Evolutionary conservation across 2,888 invertebrate genomes (phyloP), one percentile per base, ranked within the genome.

Genomic region (Drosophila hamatofila): DNA sequence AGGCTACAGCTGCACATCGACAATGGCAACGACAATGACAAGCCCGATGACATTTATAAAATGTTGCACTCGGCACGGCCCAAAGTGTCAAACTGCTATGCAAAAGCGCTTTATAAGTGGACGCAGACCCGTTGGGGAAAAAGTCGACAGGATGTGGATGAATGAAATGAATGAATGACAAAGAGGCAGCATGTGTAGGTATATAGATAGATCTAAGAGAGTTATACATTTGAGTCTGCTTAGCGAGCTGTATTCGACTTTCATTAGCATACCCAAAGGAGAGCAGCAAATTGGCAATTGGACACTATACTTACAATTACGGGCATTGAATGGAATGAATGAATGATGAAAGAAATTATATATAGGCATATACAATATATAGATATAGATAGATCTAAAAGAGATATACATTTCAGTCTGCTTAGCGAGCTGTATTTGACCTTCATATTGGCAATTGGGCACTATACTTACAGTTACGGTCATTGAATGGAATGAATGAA

Each of bases 41-140:
- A 27, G 33, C 21, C 30, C 48, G 48, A 48, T 48, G 42, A 58
- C 46, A 48, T 35, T 54, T n/a, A 48, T 48, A 48, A 48, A 48
- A 48, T 48, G 18, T 27, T 48, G 16, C 42, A 42, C 12, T 42
- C 42, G 21, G 12, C 42, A 42, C 21, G 4, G 44, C 52, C 37
- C 52, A 37, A 51, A 16, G 33, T 33, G 51, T 12, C 49, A 30
- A 30, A 30, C 30, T 9, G 30, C 11, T 11, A 30, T 30, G 30
- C 48, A n/a, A 48, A 48, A n/a, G 27, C 48, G 48, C 48, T 27
- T 48, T 27, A 16, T 25, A n/a, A 27, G 46, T 48, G 11, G 2
- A 7, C 25, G 27, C 27, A 9, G 25, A 48, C 46, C 46, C 48
- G 3, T 0, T 18, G 27, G 18, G 6, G 12, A 30, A 46, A 12